Evolutionary conservation across 2,797 vertebrate species (phyloP).

Genomic region (Bucorvus abyssinicus): DNA sequence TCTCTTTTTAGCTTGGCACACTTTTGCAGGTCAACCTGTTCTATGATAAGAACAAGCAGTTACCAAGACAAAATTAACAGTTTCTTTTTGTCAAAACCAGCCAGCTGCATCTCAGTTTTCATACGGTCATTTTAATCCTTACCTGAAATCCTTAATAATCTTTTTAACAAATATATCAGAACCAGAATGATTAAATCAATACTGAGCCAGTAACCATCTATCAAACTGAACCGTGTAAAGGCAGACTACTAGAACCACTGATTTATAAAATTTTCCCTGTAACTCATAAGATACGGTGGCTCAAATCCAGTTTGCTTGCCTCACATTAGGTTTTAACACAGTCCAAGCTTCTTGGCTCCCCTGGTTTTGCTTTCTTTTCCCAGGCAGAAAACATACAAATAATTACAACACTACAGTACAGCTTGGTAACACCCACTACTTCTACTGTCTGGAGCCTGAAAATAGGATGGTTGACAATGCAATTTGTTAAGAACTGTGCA

Average conservation of each 20-base stretch:
- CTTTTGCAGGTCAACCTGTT: background rate
- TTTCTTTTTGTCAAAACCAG: background rate
- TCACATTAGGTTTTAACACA: background rate
- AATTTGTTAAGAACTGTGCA: background rate
- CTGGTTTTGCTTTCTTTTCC: background rate
- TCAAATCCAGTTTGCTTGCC: background rate
- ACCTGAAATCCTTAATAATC: background rate
- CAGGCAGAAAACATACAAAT: background rate
- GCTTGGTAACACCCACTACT: background rate
- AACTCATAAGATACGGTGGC: background rate
- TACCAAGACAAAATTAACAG: background rate
- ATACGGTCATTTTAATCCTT: background rate
- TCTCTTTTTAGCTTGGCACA: background rate
- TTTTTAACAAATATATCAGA: background rate
- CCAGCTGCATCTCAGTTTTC: background rate
- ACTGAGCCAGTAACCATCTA: background rate
- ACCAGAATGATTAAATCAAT: background rate
- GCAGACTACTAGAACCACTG: background rate
- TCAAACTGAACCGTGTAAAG: background rate
- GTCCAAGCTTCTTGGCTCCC: background rate
- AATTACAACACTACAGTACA: background rate
- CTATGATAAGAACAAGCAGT: background rate
- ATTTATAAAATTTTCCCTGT: background rate
- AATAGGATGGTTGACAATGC: background rate
- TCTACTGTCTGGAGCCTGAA: background rate